Evolutionary conservation across 1,140 invertebrate species (phyloP).

Genomic region (Drosophila repleta): DNA sequence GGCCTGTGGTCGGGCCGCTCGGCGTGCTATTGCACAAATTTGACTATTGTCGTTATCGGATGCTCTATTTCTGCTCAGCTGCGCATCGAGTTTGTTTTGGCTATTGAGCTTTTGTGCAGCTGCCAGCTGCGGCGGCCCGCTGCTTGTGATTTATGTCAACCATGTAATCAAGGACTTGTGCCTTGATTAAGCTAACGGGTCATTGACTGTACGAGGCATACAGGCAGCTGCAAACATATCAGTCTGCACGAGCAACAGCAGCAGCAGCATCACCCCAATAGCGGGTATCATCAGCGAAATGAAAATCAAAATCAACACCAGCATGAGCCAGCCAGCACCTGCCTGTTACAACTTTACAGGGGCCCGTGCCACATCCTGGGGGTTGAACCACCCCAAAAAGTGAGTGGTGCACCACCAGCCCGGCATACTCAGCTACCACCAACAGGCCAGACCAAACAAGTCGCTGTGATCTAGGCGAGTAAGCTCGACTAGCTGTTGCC

Average conservation of each 20-base stretch:
- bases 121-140: slow-evolving; percentile 36
- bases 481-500: not conserved
- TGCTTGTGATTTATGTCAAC: slow-evolving; percentile 73
- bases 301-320: slow-evolving; percentile 65
- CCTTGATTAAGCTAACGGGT: slow-evolving; percentile 77
- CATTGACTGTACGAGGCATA: slow-evolving; percentile 58
- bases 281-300: slow-evolving; percentile 47
- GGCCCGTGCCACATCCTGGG: slow-evolving; percentile 76
- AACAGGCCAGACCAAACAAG: slow-evolving; percentile 18
- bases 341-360: slow-evolving; percentile 77
- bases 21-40: slow-evolving; percentile 76
- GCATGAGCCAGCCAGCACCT: slow-evolving; percentile 75
- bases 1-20: slow-evolving; percentile 65
- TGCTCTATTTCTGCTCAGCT: slow-evolving; percentile 26
- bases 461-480: not conserved
- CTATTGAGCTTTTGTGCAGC: slow-evolving; percentile 71
- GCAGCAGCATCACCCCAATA: slow-evolving; percentile 47
- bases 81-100: slow-evolving; percentile 42
- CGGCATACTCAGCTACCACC: slow-evolving; percentile 11
- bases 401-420: slow-evolving; percentile 41
- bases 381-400: slow-evolving; percentile 74
- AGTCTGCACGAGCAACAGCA: slow-evolving; percentile 29
- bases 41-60: slow-evolving; percentile 62
- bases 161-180: slow-evolving; percentile 62
- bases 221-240: slow-evolving; percentile 39